Conservation (phyloP, 2,113 vertebrate species). For the Mola mola region DNA sequence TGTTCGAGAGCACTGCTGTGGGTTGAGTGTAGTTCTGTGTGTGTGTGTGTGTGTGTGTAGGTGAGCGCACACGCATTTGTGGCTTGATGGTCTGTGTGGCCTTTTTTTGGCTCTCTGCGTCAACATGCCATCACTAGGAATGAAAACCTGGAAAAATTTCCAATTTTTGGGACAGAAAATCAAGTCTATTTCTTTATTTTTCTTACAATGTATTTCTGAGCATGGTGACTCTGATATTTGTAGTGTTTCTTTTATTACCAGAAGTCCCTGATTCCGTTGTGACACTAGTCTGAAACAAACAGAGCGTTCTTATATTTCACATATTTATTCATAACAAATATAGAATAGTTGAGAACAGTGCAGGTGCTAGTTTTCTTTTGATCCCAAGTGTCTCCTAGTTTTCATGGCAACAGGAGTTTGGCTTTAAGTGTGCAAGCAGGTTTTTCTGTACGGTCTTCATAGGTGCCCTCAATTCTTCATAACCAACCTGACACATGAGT, state of each 20-base stretch:
- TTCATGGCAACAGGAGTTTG: not conserved
- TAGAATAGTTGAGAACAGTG: too few relatives aligned
- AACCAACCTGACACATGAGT: not conserved
- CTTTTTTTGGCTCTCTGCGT: conserved; percentile 19
- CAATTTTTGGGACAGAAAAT: conserved; percentile 10
- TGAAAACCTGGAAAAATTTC: conserved; percentile 21
- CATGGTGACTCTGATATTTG: too few relatives aligned
- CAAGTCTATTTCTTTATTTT: too few relatives aligned
- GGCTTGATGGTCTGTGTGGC: conserved; percentile 4
- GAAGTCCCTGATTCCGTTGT: too few relatives aligned
- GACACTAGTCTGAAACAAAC: too few relatives aligned
- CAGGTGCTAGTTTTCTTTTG: not conserved
- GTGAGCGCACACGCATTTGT: conserved; percentile 18
- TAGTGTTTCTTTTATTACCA: too few relatives aligned
- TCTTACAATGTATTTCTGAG: too few relatives aligned
- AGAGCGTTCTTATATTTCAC: too few relatives aligned
- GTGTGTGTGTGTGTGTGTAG: conserved; percentile 17
- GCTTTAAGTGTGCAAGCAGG: not conserved
- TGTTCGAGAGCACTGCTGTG: conserved; percentile 11
- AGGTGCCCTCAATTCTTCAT: not conserved
- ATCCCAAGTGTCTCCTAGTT: not conserved
- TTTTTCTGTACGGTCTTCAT: not conserved
- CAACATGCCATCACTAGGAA: conserved; percentile 11
- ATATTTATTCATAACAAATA: too few relatives aligned
- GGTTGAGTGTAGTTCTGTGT: too few relatives aligned